Evolutionary conservation across 2,797 vertebrate genomes (phyloP).

Genomic region (Myripristis jacobus): DNA sequence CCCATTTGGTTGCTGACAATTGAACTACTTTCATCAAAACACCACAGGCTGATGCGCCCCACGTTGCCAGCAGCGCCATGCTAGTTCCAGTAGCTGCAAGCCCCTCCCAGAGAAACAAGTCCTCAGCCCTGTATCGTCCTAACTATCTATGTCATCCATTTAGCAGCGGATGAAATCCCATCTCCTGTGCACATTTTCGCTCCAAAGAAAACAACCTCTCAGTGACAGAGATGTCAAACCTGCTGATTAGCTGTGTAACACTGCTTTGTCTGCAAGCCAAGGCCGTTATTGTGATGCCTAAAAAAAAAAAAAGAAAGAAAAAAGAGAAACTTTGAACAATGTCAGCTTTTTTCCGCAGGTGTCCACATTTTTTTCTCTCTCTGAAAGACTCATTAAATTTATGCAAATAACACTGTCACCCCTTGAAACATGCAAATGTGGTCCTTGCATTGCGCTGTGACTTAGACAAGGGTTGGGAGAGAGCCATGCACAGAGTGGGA

Average conservation of each 20-base stretch:
- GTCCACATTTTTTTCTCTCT: conserved; percentile 48
- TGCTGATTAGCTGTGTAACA: conserved; percentile 74
- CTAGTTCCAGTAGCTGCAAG: conserved; percentile 33
- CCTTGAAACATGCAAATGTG: conserved; percentile 75
- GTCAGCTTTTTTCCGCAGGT: conserved; percentile 77
- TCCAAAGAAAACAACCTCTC: conserved; percentile 63
- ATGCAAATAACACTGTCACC: conserved; percentile 78
- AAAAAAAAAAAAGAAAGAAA: conserved; percentile 5
- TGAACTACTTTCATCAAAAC: conserved; percentile 76
- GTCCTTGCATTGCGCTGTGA: conserved; percentile 64
- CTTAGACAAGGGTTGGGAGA: conserved; percentile 30
- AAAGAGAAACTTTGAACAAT: conserved; percentile 71
- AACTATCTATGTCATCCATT: conserved; percentile 75
- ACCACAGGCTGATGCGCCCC: conserved; percentile 50
- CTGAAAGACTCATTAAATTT: conserved; percentile 80
- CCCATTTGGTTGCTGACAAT: conserved; percentile 73
- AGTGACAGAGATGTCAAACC: conserved; percentile 72
- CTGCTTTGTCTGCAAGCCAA: conserved; percentile 68
- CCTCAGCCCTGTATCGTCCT: conserved; percentile 53
- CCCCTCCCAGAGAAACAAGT: conserved; percentile 53
- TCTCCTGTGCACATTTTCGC: conserved; percentile 63
- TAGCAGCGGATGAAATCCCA: conserved; percentile 72
- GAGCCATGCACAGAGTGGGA: conserved; percentile 45
- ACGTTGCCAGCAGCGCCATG: conserved; percentile 41
- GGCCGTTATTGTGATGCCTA: conserved; percentile 75